Percentiles rank a stretch among this genome's conserved stretches.
These are phyloP conservation scores for Eupithecia insigniata DNA, from an alignment of 2,888 invertebrate genomes.

Conservation along the genomic window DNA sequence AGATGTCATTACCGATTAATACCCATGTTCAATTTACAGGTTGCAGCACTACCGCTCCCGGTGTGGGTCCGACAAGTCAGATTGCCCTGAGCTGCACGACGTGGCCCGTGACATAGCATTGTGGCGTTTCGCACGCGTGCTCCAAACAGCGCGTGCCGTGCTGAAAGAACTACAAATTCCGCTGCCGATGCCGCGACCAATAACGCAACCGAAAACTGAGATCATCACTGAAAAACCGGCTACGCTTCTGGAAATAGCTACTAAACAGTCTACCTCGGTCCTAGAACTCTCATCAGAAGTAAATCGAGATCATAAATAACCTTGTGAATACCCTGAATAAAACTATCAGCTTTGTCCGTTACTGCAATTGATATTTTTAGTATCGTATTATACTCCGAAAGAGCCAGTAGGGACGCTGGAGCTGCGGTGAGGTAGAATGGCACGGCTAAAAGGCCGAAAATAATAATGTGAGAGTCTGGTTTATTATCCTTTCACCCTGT, in stretches of 20 bases:
- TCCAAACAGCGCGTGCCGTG: not conserved
- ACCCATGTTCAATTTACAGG: not conserved
- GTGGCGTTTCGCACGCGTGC: not conserved
- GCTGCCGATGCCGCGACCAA: not conserved
- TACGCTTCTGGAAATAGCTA: not conserved
- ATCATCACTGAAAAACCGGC: not conserved
- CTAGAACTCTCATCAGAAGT: not conserved
- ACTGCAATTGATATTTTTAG: too few relatives aligned
- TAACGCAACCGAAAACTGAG: not conserved
- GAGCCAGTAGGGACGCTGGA: too few relatives aligned
- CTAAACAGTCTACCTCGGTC: not conserved
- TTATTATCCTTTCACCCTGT: too few relatives aligned
- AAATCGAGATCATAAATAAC: too few relatives aligned
- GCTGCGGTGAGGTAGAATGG: too few relatives aligned
- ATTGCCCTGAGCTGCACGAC: conserved; percentile 6
- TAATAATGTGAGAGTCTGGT: too few relatives aligned
- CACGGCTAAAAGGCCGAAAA: too few relatives aligned
- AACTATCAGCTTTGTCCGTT: not conserved
- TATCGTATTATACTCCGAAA: not conserved
- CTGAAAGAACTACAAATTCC: not conserved
- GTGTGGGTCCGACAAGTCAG: not conserved
- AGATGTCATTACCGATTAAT: too few relatives aligned
- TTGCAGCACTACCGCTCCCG: conserved; percentile 6
- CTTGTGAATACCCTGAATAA: too few relatives aligned
- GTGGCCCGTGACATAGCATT: not conserved